Conservation (phyloP, 2,113 vertebrate genomes). For the Neopipo cinnamomea region DNA sequence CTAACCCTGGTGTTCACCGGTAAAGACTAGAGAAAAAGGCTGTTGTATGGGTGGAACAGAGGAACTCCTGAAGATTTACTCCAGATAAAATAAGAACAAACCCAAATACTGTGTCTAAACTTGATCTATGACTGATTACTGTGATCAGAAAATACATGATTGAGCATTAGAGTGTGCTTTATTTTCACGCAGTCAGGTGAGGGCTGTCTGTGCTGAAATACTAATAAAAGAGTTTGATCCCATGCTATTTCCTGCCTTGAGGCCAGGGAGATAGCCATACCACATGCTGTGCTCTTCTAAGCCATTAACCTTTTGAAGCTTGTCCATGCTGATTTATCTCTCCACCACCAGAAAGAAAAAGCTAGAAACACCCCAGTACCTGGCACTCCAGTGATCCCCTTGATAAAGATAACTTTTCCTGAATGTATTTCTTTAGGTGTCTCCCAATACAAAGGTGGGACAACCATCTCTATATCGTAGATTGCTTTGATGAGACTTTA, state of each 20-base stretch:
- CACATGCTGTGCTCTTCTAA: constrained; percentile 44
- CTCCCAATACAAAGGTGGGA: background rate
- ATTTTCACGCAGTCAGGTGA: constrained; percentile 1
- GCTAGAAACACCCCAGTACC: background rate
- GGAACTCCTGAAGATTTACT: background rate
- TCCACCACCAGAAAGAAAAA: background rate
- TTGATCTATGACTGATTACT: background rate
- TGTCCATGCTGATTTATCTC: constrained; percentile 7
- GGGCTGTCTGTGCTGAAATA: constrained; percentile 6
- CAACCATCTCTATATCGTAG: background rate
- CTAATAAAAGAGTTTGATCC: constrained; percentile 1
- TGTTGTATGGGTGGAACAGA: background rate
- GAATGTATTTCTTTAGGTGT: constrained; percentile 1
- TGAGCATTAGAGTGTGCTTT: constrained; percentile 9
- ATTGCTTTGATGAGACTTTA: background rate
- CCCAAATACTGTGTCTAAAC: background rate
- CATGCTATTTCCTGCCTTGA: constrained; percentile 16
- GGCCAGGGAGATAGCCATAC: constrained; percentile 22
- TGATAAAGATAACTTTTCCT: background rate
- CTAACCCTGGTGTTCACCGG: background rate
- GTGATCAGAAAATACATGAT: background rate
- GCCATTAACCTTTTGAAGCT: constrained; percentile 36
- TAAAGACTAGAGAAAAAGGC: background rate
- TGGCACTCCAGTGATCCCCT: background rate
- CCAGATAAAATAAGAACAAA: constrained; percentile 5